Base-by-base conservation (phyloP, 2,797 vertebrate species). In the Rhinella marina region DNA sequence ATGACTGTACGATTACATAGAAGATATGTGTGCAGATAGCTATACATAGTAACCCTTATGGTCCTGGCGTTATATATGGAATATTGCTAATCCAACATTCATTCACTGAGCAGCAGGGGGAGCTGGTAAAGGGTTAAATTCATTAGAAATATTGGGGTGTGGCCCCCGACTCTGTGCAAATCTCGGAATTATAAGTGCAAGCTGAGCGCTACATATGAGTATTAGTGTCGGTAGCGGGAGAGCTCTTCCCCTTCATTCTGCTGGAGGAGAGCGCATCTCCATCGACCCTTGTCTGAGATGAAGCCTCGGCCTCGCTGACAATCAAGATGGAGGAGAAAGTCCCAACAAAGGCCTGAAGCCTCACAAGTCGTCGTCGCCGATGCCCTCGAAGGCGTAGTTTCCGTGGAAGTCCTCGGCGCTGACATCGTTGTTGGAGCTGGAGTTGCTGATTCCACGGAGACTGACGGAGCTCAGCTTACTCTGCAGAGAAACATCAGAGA, bases 351-450 rank as follows among this genome's bases (percentile, higher is more conserved):
- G n/a, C 9, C 2, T 21, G 2, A 23, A 21, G 41, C 70, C 82
- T 96, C 96, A 99, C 95, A 99, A 96, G 92, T 99, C 98, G 66
- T 99, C 98, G 0, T 99, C 98, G 0, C 98, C 98, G 17, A 99
- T 99, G 93, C 98, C 98, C 94, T 99, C 98, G 1, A 99, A 99
- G 92, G 98, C 98, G 0, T 98, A 99, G 94, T 99, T 99, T 94
- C 98, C 98, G 0, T 99, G 98, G 94, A 99, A 97, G 91, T 98
- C 96, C 7, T 97, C 96, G 70, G 96, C 95, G 25, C 96, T 97
- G 93, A 97, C 94, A 10, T 99, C 97, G 0, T 94, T 95, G 16
- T 95, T 93, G 0, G 97, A 97, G 96, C 95, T 97, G 91, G 97
- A 97, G 92, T 97, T 96, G 93, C 96, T 97, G 94, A 99, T 97